Conservation (phyloP, 2,888 invertebrate genomes). For the Serripes groenlandicus region DNA sequence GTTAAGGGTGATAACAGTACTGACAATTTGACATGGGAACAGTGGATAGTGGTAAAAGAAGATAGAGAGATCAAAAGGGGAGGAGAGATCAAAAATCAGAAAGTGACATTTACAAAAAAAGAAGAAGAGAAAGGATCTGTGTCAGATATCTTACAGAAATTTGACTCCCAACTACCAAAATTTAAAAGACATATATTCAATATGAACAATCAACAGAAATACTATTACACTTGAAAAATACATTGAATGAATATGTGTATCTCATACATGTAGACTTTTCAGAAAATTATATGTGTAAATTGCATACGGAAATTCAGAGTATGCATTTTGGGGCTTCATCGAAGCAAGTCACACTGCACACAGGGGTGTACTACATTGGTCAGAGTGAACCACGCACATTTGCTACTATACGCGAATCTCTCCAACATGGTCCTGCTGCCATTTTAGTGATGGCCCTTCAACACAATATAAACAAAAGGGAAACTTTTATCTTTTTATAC, state of each 20-base stretch:
- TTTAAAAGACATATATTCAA: conserved; percentile 23
- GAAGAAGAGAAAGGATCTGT: not conserved
- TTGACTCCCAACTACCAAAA: conserved; percentile 14
- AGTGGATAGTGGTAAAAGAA: too few relatives aligned
- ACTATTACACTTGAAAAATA: conserved; percentile 9
- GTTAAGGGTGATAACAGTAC: conserved; percentile 24
- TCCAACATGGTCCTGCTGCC: conserved; percentile 83
- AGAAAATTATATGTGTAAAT: conserved; percentile 60
- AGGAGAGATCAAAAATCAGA: not conserved
- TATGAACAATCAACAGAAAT: conserved; percentile 11
- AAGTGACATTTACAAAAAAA: conserved; percentile 12
- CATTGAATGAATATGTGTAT: not conserved
- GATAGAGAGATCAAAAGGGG: too few relatives aligned
- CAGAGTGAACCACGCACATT: conserved; percentile 45
- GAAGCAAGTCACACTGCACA: conserved; percentile 57
- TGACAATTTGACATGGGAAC: conserved; percentile 1
- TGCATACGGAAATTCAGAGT: conserved; percentile 43
- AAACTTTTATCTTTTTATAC: conserved; percentile 77
- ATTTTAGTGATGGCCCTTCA: conserved; percentile 84
- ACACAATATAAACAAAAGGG: conserved; percentile 84
- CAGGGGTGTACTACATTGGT: conserved; percentile 47
- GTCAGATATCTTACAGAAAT: conserved; percentile 16
- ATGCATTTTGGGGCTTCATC: conserved; percentile 63
- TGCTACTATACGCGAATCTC: conserved; percentile 81
- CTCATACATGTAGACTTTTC: conserved; percentile 37